Conservation (phyloP, 2,888 invertebrate genomes). For the Ceramica pisi region DNA sequence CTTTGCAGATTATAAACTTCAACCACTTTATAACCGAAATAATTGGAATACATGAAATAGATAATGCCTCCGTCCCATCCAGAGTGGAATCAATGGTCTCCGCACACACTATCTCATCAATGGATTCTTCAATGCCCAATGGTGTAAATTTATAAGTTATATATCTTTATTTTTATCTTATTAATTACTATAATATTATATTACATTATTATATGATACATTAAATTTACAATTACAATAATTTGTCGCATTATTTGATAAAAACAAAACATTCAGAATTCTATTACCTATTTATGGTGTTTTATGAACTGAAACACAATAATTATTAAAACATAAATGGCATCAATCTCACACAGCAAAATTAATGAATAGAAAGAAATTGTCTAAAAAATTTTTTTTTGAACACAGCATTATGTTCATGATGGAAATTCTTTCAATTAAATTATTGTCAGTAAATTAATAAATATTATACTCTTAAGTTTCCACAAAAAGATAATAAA, state of each 20-base stretch:
- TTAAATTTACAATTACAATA: conserved; percentile 64
- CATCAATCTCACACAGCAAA: conserved; percentile 30
- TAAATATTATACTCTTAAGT: neutral
- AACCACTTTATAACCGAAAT: conserved; percentile 84
- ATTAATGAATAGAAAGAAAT: conserved; percentile 21
- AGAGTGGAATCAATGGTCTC: conserved; percentile 70
- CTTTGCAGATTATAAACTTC: conserved; percentile 83
- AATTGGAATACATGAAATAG: conserved; percentile 87
- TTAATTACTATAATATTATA: conserved; percentile 50
- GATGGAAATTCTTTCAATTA: conserved; percentile 30
- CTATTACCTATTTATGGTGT: conserved; percentile 35
- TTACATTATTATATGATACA: conserved; percentile 57
- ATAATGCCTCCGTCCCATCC: conserved; percentile 76
- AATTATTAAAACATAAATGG: conserved; percentile 36
- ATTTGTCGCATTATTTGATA: conserved; percentile 60
- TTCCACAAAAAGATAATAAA: neutral
- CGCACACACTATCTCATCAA: conserved; percentile 60
- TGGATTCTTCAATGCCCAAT: conserved; percentile 49
- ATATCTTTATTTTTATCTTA: conserved; percentile 58
- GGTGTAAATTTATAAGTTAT: conserved; percentile 48
- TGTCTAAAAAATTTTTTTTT: conserved; percentile 18
- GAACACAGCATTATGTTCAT: conserved; percentile 19
- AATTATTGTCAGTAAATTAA: conserved; percentile 20
- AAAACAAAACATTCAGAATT: conserved; percentile 48
- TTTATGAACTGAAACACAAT: conserved; percentile 23